Evolutionary conservation across 2,797 vertebrate species (phyloP).

Genomic region (Hydrophis major): DNA sequence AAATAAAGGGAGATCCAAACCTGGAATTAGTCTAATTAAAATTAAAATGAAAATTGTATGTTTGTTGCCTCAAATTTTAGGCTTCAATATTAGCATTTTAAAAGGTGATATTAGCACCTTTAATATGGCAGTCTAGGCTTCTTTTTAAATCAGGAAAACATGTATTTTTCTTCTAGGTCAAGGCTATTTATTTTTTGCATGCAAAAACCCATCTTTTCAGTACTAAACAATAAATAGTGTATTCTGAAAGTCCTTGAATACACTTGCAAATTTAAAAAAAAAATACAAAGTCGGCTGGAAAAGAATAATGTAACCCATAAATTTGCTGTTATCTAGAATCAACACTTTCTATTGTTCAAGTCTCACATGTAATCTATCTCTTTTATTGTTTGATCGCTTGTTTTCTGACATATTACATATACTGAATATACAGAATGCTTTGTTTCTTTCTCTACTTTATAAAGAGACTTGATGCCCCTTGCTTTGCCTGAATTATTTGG

Average conservation of each 20-base stretch:
- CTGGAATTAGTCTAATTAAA: not conserved
- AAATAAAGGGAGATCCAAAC: constrained; percentile 24
- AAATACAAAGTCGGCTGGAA: not conserved
- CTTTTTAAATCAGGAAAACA: not conserved
- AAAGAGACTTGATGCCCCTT: not conserved
- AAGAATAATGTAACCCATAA: not conserved
- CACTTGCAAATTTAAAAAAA: not conserved
- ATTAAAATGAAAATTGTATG: not conserved
- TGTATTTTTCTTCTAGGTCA: not conserved
- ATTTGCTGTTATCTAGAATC: not conserved
- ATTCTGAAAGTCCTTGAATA: not conserved
- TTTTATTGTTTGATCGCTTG: not conserved
- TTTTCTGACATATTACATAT: not conserved
- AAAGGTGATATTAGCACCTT: not conserved
- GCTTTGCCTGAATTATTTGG: not conserved
- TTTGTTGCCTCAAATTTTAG: not conserved
- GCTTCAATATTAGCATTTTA: not conserved
- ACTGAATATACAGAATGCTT: not conserved
- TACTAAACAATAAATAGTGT: not conserved
- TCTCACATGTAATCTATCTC: not conserved
- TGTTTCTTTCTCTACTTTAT: not conserved
- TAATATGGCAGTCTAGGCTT: not conserved
- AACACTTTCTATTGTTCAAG: not conserved
- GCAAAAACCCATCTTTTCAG: not conserved
- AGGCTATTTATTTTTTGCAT: not conserved